phyloP scores from a whole-genome alignment of 1,140 invertebrate species.

The Potamilus streckersoni region DNA sequence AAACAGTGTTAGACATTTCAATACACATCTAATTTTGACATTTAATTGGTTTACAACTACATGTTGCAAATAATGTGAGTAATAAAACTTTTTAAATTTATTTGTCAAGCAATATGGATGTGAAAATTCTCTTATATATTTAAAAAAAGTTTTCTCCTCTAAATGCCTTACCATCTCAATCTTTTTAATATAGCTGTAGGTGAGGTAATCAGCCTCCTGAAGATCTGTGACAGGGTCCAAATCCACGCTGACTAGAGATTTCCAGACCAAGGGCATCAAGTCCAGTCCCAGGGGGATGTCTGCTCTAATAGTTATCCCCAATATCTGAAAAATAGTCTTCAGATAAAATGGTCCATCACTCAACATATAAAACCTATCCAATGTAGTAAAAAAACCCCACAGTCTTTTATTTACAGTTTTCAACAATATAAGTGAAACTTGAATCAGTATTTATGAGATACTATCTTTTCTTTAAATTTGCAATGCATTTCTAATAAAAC shows the following conservation, averaged over 20 bases:
- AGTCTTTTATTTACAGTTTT: background rate
- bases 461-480: too few species aligned
- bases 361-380: background rate
- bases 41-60: too few species aligned
- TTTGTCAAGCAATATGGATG: too few species aligned
- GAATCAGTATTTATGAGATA: background rate
- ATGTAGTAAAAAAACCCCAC: background rate
- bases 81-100: too few species aligned
- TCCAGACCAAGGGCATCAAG: slow-evolving; percentile 65
- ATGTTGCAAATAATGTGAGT: too few species aligned
- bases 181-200: slow-evolving; percentile 66
- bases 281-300: slow-evolving; percentile 67
- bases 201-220: slow-evolving; percentile 63
- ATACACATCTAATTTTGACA: too few species aligned
- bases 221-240: slow-evolving; percentile 62
- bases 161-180: slow-evolving; percentile 61
- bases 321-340: slow-evolving; percentile 50
- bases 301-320: slow-evolving; percentile 67
- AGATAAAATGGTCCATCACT: background rate
- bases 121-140: background rate
- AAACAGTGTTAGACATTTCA: too few species aligned
- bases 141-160: background rate
- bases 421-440: background rate
- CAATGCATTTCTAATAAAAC: too few species aligned
- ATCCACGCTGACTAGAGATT: slow-evolving; percentile 52